phyloP scores from a whole-genome alignment of 30 jellyfish, hydroid and myxozoan genomes.

The Hydractinia echinata region DNA sequence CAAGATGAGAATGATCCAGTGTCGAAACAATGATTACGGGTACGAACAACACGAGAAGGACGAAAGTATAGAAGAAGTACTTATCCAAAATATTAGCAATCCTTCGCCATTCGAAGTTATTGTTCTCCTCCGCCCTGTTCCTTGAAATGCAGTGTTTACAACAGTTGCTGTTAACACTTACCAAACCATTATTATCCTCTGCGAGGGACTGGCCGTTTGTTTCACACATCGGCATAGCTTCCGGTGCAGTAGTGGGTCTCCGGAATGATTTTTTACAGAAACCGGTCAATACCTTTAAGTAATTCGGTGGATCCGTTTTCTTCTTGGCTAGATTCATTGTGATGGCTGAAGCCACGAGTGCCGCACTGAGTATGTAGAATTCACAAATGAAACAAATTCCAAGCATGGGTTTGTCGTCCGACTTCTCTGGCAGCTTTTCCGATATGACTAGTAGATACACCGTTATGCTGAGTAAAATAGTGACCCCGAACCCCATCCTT shows the following conservation, averaged over 20 bases:
- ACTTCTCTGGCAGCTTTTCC: constrained; percentile 60
- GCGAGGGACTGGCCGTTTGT: not conserved
- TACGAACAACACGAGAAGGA: not conserved
- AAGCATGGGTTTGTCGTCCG: constrained; percentile 47
- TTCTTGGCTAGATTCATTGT: constrained; percentile 2
- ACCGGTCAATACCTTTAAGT: not conserved
- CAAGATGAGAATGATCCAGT: constrained; percentile 1
- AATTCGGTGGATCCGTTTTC: not conserved
- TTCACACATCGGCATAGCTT: not conserved
- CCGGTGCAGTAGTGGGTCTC: not conserved
- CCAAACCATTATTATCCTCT: not conserved
- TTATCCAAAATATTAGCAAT: not conserved
- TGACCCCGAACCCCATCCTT: constrained; percentile 74
- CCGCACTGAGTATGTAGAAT: constrained; percentile 36
- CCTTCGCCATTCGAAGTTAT: not conserved
- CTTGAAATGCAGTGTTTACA: not conserved
- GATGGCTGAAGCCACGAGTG: constrained; percentile 23
- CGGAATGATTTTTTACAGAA: not conserved
- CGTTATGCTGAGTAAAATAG: constrained; percentile 57
- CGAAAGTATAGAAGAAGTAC: not conserved
- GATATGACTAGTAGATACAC: constrained; percentile 58
- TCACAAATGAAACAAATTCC: constrained; percentile 46
- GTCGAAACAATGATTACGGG: not conserved
- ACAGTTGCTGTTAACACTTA: not conserved
- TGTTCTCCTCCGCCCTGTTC: not conserved